Percentiles rank a stretch among this genome's conserved stretches.
phyloP scores from a whole-genome alignment of 2,888 invertebrate genomes.

The Branchipolynoe longqiensis region DNA sequence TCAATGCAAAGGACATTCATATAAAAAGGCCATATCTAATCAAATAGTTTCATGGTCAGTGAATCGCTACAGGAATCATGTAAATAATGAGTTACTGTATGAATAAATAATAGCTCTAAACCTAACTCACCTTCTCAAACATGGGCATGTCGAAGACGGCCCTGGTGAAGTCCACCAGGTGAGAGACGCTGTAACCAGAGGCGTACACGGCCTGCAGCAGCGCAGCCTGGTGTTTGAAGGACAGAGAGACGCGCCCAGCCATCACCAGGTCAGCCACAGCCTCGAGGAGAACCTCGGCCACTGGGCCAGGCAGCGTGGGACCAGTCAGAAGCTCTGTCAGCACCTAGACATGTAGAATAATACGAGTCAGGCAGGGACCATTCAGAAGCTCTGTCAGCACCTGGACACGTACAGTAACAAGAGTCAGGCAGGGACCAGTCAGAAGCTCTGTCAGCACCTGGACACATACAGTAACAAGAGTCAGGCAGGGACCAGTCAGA shows the following conservation, averaged over 20 bases:
- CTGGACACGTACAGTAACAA: too few relatives aligned
- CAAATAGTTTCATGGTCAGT: too few relatives aligned
- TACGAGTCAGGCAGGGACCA: neutral
- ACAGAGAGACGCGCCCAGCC: constrained; percentile 64
- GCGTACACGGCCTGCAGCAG: constrained; percentile 65
- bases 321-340: constrained; percentile 37
- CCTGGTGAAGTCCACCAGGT: constrained; percentile 70
- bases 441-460: too few relatives aligned
- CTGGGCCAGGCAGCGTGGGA: neutral
- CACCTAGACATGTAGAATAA: constrained; percentile 31
- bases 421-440: too few relatives aligned
- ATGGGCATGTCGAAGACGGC: constrained; percentile 79
- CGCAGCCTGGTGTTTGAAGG: constrained; percentile 27
- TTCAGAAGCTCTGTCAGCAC: neutral
- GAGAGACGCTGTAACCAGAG: constrained; percentile 65
- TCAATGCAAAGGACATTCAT: too few relatives aligned
- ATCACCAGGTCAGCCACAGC: constrained; percentile 69
- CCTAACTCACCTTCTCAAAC: constrained; percentile 79
- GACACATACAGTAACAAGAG: too few relatives aligned
- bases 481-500: too few relatives aligned
- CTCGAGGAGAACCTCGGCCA: constrained; percentile 67
- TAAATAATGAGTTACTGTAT: too few relatives aligned
- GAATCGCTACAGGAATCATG: too few relatives aligned
- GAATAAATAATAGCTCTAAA: neutral
- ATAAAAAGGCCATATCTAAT: too few relatives aligned